phyloP scores from a whole-genome alignment of 2,888 invertebrate genomes.

The Dorcus hopei region DNA sequence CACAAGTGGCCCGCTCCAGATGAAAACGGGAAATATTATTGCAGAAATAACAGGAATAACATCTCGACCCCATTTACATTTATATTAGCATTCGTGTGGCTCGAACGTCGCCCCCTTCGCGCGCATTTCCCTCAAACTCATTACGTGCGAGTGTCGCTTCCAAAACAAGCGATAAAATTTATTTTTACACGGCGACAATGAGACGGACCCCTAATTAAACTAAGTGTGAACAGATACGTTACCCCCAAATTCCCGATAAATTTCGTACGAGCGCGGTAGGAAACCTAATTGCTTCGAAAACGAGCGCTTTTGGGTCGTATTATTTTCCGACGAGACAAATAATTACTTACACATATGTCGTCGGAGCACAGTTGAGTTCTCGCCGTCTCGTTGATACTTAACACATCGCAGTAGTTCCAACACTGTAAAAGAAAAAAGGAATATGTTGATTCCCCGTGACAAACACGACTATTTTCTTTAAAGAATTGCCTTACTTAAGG shows the following conservation, averaged over 20 bases:
- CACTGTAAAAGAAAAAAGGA: too few species aligned
- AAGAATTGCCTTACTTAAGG: too few species aligned
- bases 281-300: not conserved
- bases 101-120: not conserved
- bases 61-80: constrained; percentile 12
- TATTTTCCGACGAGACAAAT: constrained; percentile 3
- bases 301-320: too few species aligned
- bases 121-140: not conserved
- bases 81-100: constrained; percentile 9
- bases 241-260: not conserved
- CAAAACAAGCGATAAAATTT: constrained; percentile 10
- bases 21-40: constrained; percentile 22
- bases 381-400: constrained; percentile 4
- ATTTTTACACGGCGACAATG: constrained; percentile 7
- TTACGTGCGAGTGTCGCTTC: not conserved
- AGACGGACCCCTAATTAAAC: constrained; percentile 6
- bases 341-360: constrained; percentile 27
- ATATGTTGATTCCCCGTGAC: too few species aligned
- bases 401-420: too few species aligned
- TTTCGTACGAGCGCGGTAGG: not conserved
- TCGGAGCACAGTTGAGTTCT: constrained; percentile 24
- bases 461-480: too few species aligned
- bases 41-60: constrained; percentile 14
- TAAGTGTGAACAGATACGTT: constrained; percentile 9
- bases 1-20: constrained; percentile 17